These are phyloP conservation scores for Enteromius mattozi DNA, from an alignment of 2,797 vertebrate species.

Conservation along the genomic window DNA sequence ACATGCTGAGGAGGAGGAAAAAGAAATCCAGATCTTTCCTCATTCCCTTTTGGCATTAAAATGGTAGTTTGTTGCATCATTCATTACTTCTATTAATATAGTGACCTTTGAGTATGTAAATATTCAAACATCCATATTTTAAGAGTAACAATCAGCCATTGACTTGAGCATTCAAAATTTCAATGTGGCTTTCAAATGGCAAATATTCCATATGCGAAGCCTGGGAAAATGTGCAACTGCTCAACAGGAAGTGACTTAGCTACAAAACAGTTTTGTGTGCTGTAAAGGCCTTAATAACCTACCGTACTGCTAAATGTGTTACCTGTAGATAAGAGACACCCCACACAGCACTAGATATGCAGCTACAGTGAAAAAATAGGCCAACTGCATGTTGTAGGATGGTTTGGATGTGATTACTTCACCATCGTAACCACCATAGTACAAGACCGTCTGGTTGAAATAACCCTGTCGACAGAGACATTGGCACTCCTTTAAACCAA, in stretches of 20 bases:
- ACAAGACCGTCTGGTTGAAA: slow-evolving; percentile 88
- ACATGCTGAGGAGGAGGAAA: slow-evolving; percentile 80
- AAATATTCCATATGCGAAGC: not conserved
- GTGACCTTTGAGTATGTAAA: slow-evolving; percentile 3
- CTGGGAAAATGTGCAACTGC: not conserved
- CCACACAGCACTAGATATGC: slow-evolving; percentile 87
- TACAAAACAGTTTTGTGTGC: not conserved
- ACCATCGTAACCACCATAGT: slow-evolving; percentile 92
- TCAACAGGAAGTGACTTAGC: not conserved
- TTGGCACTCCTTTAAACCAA: not conserved
- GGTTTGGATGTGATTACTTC: slow-evolving; percentile 55
- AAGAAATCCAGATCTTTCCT: not conserved
- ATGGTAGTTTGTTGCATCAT: not conserved
- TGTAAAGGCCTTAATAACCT: not conserved
- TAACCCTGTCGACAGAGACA: slow-evolving; percentile 82
- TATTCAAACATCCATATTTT: not conserved
- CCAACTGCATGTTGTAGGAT: slow-evolving; percentile 89
- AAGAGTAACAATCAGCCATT: not conserved
- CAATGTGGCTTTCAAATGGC: not conserved
- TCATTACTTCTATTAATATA: not conserved
- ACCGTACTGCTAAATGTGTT: slow-evolving; percentile 9
- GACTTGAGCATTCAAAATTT: not conserved
- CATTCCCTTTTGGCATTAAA: not conserved
- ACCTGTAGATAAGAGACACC: slow-evolving; percentile 89
- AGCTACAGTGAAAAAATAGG: slow-evolving; percentile 92